Base-by-base conservation (phyloP, 2,113 vertebrate genomes). In the Sceloporus tristichus region DNA sequence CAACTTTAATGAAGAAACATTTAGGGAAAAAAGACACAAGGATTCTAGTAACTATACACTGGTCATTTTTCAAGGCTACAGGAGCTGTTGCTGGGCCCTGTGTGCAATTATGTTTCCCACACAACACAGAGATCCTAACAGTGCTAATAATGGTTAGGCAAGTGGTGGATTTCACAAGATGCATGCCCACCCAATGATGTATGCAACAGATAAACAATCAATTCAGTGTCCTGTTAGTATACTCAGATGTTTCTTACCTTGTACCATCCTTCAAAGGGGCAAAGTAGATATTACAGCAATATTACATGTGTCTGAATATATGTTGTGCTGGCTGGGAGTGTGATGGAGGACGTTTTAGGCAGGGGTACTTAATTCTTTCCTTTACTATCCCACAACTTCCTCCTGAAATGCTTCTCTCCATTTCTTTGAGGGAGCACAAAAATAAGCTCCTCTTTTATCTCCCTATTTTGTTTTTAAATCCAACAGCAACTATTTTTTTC, bases 1-100 rank as follows among this genome's bases (percentile, higher is more conserved):
- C 90, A 79, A 92, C 27, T 85, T 91, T 94, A 93, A 94, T 82
- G 92, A 87, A 90, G 89, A 91, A 34, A 90, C 3, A 29, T 88
- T 89, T 48, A 90, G 90, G 90, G n/a, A 86, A 87, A 70, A 27
- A 66, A 10, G 59, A 80, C 81, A 62, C 80, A 25, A 90, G 85
- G 38, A 38, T 91, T 91, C 42, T 48, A 88, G 66, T 84, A 90
- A 89, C 40, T 92, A 82, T 65, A 86, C n/a, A 84, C 25, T 62
- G 48, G 48, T 89, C 70, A 78, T 38, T 90, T 59, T 78, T 66
- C 87, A 85, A 91, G 81, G 76, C 16, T 21, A 79, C 84, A 83
- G 34, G 34, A 88, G 53, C 73, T 86, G 89, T 85, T 76, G 70
- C 0, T 62, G 66, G 75, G 2, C 0, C 79, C 34, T 88, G 4